Percentiles rank a stretch among this genome's conserved stretches.
Evolutionary conservation across 2,888 invertebrate genomes (phyloP).

Genomic region (Imbricaverruca yamaguchii): DNA sequence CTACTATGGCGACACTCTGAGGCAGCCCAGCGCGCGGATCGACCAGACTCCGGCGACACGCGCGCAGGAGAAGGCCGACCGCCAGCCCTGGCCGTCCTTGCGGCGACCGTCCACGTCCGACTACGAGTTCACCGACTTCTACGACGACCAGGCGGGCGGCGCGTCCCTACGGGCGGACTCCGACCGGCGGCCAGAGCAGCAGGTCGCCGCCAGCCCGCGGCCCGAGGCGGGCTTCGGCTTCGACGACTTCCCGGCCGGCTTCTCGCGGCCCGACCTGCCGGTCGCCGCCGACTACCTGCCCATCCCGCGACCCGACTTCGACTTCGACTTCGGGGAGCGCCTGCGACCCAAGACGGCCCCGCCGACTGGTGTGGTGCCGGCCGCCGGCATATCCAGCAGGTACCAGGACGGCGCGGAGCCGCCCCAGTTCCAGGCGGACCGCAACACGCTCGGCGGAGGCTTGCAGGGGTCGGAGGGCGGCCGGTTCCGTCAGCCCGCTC

Average conservation of each 20-base stretch:
- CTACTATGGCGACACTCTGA: neutral
- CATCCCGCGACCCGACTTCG: neutral
- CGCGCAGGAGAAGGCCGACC: too few relatives aligned
- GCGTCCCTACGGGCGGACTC: neutral
- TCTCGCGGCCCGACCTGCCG: constrained; percentile 2
- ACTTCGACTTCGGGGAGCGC: neutral
- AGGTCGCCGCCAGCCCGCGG: too few relatives aligned
- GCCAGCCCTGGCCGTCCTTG: neutral
- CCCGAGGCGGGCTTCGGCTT: neutral
- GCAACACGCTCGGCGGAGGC: too few relatives aligned
- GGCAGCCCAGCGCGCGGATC: neutral
- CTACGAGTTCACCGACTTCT: neutral
- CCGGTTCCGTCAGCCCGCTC: too few relatives aligned
- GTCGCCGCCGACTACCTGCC: neutral
- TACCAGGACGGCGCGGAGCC: neutral
- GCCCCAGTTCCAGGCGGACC: neutral
- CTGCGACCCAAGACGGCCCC: neutral
- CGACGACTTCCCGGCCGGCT: neutral
- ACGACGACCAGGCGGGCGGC: neutral
- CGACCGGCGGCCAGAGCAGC: neutral
- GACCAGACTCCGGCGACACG: neutral
- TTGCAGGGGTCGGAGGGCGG: too few relatives aligned
- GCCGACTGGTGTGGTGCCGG: neutral
- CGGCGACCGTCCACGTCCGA: neutral
- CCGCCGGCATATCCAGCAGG: neutral